Conservation (phyloP, 2,888 invertebrate species). For the Caenorhabditis zanzibari region DNA sequence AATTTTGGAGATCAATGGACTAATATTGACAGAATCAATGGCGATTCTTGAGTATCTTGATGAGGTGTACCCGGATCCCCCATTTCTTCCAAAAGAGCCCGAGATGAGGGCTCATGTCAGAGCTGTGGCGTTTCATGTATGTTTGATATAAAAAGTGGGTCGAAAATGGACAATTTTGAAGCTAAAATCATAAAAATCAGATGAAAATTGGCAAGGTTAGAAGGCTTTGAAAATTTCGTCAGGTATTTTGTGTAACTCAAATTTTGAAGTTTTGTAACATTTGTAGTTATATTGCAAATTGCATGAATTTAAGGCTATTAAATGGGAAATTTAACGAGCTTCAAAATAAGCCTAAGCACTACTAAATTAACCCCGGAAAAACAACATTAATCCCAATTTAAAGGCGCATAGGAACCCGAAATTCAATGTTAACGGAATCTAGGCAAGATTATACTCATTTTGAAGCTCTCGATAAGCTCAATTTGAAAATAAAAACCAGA, state of each 20-base stretch:
- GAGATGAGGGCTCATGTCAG: conserved; percentile 91
- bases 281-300: not conserved
- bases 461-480: not conserved
- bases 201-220: not conserved
- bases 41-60: conserved; percentile 95
- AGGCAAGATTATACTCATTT: conserved; percentile 1
- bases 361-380: too few relatives aligned
- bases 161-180: not conserved
- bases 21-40: conserved; percentile 86
- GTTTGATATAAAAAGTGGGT: not conserved
- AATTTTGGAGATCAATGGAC: conserved; percentile 87
- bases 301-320: not conserved
- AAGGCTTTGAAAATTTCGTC: not conserved
- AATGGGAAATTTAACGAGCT: not conserved
- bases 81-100: conserved; percentile 85
- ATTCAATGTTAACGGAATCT: not conserved
- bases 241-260: not conserved
- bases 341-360: not conserved
- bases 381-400: not conserved
- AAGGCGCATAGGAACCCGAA: not conserved
- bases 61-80: conserved; percentile 89
- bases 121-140: conserved; percentile 73
- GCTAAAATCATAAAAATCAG: too few relatives aligned
- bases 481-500: not conserved
- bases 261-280: not conserved